Evolutionary conservation across 1,140 invertebrate genomes (phyloP), one percentile per base, ranked within the genome.

Genomic region (Cryptotermes secundus): DNA sequence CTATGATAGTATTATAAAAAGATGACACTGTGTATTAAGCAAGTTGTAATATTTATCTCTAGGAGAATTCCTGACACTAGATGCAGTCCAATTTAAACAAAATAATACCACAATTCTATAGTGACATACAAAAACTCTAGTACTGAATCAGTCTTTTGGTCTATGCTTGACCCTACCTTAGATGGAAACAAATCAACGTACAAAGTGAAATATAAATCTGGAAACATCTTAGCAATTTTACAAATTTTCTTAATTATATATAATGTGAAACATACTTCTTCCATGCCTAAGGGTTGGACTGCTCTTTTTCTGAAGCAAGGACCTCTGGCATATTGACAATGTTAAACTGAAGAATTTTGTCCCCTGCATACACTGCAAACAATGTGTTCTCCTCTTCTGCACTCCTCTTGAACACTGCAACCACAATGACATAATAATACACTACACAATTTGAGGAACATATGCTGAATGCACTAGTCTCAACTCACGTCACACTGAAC

Each of bases 321-420:
- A 87, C 83, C 79, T 88, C 86, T 38, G 86, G 36, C 79, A 89
- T 83, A 86, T 89, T 88, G 22, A 88, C 80, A 81, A 90, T 89
- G 49, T 88, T 82, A 83, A 88, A 88, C 84, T 89, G 87, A 81
- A 88, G 86, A n/a, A 89, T 88, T 49, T 87, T 87, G 35, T 87
- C 85, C n/a, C 89, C 89, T 85, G 89, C 87, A 87, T 89, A 90
- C 83, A 89, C 89, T 16, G 87, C 86, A 85, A 87, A 89, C 49
- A 87, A 86, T 36, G 86, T 72, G n/a, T 82, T 72, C n/a, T 83
- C 81, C 31, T 81, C 59, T 53, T 84, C 84, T 72, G 87, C 84
- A 80, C 87, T 87, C 80, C 88, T 86, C 86, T 90, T 89, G 65
- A 85, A 86, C 79, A 89, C 88, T 88, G 85, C 12, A 34, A 34